phyloP scores from a whole-genome alignment of 1,140 invertebrate genomes.

The Littorina saxatilis region DNA sequence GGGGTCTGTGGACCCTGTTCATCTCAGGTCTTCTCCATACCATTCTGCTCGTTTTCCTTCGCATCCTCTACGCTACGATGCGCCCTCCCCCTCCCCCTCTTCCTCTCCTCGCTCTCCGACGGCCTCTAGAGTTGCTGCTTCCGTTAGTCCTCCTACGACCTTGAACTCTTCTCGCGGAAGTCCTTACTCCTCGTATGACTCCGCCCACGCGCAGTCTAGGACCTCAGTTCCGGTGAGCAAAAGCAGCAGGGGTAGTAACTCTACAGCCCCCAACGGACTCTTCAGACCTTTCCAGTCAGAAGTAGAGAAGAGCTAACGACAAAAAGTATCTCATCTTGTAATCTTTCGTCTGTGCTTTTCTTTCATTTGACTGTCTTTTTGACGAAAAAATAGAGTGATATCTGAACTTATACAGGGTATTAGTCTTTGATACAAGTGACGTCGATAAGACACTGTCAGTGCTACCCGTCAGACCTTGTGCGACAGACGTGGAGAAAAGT shows the following conservation, averaged over 20 bases:
- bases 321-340: too few relatives aligned
- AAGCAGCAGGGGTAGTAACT: constrained; percentile 31
- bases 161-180: neutral
- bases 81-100: constrained; percentile 9
- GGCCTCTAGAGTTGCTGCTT: neutral
- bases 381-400: too few relatives aligned
- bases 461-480: too few relatives aligned
- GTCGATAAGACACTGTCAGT: too few relatives aligned
- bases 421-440: too few relatives aligned
- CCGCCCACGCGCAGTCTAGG: constrained; percentile 19
- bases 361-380: too few relatives aligned
- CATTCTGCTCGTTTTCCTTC: neutral
- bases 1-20: neutral
- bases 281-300: constrained; percentile 62
- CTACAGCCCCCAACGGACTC: constrained; percentile 57
- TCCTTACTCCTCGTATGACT: neutral
- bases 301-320: constrained; percentile 50
- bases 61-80: neutral
- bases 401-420: too few relatives aligned
- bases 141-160: too few relatives aligned
- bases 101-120: neutral
- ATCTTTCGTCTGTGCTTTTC: too few relatives aligned
- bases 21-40: neutral
- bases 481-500: too few relatives aligned
- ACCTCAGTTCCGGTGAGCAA: constrained; percentile 40